Evolutionary conservation across 2,888 invertebrate genomes (phyloP), one percentile per base, ranked within the genome.

Genomic region (Drosophila algonquin): DNA sequence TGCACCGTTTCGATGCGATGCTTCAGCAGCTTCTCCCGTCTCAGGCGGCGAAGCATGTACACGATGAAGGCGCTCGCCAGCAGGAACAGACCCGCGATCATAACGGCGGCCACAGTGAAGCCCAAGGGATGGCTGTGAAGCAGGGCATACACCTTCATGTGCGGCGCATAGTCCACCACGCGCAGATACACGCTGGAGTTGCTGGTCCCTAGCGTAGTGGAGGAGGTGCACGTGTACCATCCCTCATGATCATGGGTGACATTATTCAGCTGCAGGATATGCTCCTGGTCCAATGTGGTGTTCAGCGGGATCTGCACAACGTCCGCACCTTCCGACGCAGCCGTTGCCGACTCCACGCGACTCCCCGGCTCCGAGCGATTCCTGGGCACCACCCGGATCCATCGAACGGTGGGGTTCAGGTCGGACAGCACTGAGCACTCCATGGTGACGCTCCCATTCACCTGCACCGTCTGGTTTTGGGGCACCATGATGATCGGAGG

Each of bases 201-300:
- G 0, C 96, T 95, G 68, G 94, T 94, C 0, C 99, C 99, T 45
- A 98, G 93, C 32, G 95, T 94, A 90, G 98, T 99, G n/a, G 96
- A 95, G 0, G 97, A 98, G 0, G 98, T 94, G 91, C 99, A 99
- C 0, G 98, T 97, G 90, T 99, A 99, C 97, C 98, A 98, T 6
- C 99, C 99, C 91, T 97, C 97, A 85, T 98, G 96, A 24, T 95
- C 95, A 76, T 96, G 94, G 0, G 97, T 97, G 0, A 98, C 97
- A 91, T 99, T 99, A 75, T 94, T 93, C 53, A 99, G 92, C 48
- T 95, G 94, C 54, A 98, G 93, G 45, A 95, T 93, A 90, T 97
- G 96, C 0, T 81, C 75, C 4, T 74, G 56, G 57, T 90, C 85
- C 32, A 56, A 0, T 1, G 78, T 65, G 6, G 73, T 73, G n/a